Base-by-base conservation (phyloP, 2,113 vertebrate genomes). In the Empidonax traillii region DNA sequence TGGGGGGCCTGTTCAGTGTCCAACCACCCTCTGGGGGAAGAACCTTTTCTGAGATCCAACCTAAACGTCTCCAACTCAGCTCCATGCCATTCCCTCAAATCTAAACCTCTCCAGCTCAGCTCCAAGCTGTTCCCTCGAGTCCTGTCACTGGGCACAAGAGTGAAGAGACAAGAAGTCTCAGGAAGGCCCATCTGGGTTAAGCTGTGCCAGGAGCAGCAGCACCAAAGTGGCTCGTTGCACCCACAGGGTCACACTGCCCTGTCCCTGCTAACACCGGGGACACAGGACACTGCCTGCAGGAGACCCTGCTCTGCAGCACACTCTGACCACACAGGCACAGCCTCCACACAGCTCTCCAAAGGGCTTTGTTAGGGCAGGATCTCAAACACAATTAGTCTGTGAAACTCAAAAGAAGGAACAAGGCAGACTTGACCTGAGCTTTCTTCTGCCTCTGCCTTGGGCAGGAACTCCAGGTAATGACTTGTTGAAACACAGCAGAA, bases 171-270 rank as follows among this genome's bases (percentile, higher is more conserved):
- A 56, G 24, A 46, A 31, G 46, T 8, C 53, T 39, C 62, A 55
- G 56, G 28, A 63, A 55, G 31, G 11, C 20, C 30, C 0, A 0
- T 3, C 3, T 27, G 66, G 43, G 46, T 65, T 53, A 43, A 69
- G 49, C 52, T 41, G 22, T 8, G 52, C 52, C 62, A 49, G 63
- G 63, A 37, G 5, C 83, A 73, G 31, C 51, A 14, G 17, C 30
- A 23, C 21, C 8, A 31, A 49, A 20, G 0, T 9, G 30, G 27
- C 35, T 14, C 0, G 0, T 35, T 8, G 8, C 87, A 73, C 56
- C 33, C 1, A 8, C 10, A 56, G n/a, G 37, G 14, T n/a, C 61
- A 30, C 2, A 1, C 43, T 18, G 27, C 27, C 55, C 69, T 51
- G 74, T 7, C 17, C 49, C 12, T 21, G 8, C 12, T 71, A 14